These are phyloP conservation scores for Bos indicus DNA, from an alignment of 2,113 vertebrate genomes.

Conservation along the genomic window DNA sequence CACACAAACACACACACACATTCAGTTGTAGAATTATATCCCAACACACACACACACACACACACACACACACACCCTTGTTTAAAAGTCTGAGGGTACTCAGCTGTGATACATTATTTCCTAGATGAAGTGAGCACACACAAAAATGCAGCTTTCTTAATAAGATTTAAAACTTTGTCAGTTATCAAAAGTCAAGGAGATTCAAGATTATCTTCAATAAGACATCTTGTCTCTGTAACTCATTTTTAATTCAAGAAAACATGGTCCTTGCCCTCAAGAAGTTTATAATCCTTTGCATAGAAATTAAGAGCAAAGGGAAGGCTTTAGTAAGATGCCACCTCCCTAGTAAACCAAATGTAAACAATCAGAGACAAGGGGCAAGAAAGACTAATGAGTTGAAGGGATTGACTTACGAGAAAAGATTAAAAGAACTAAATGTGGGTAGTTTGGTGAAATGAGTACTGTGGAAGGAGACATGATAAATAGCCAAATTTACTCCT, in stretches of 20 bases:
- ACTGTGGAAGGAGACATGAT: not conserved
- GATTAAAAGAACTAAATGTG: slow-evolving; percentile 31
- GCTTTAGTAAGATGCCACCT: not conserved
- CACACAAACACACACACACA: not conserved
- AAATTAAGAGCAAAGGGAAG: not conserved
- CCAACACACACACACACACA: not conserved
- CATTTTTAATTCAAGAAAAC: slow-evolving; percentile 24
- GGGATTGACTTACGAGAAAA: slow-evolving; percentile 32
- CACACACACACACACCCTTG: not conserved
- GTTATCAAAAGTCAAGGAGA: not conserved
- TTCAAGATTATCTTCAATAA: not conserved
- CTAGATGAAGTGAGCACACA: not conserved
- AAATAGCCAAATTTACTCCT: slow-evolving; percentile 17
- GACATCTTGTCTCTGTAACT: not conserved
- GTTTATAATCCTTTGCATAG: not conserved
- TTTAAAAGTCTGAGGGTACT: not conserved
- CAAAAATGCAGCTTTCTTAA: not conserved
- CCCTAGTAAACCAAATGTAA: not conserved
- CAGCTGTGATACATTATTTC: not conserved
- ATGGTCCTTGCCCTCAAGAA: not conserved
- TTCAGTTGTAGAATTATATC: no score
- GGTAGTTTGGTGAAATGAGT: not conserved
- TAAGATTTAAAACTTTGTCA: slow-evolving; percentile 34
- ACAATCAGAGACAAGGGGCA: not conserved
- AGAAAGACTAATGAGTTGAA: slow-evolving; percentile 26